These are phyloP conservation scores for Lepilemur septentrionalis DNA, from an alignment of 2,797 vertebrate genomes.

Conservation along the genomic window DNA sequence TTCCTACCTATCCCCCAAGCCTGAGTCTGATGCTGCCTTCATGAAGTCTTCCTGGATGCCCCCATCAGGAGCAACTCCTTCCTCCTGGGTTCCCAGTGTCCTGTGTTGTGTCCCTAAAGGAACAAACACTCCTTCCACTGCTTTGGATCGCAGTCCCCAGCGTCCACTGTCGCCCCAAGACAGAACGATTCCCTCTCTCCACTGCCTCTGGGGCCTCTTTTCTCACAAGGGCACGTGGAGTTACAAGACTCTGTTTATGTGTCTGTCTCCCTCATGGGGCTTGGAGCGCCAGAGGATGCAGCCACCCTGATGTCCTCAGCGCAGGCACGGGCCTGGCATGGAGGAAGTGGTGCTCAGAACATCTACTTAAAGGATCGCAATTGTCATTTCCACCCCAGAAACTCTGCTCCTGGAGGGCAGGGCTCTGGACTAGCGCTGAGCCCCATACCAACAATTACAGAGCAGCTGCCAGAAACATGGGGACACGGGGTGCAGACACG, in stretches of 20 bases:
- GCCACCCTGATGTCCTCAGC: background rate
- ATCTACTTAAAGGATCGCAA: background rate
- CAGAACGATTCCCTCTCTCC: background rate
- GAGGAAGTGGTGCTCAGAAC: background rate
- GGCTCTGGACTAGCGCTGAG: background rate
- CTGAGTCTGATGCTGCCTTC: background rate
- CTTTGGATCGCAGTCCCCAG: background rate
- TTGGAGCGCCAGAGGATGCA: background rate
- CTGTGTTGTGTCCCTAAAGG: background rate
- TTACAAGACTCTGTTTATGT: background rate
- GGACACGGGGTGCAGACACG: background rate
- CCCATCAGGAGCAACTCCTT: background rate
- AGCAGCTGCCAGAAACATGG: background rate
- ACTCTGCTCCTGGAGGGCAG: background rate
- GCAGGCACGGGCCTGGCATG: background rate
- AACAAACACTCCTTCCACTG: background rate
- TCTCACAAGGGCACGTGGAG: background rate
- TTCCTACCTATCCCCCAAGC: accelerated
- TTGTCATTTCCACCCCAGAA: no score
- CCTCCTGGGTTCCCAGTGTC: background rate
- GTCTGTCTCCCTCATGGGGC: background rate
- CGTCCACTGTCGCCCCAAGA: background rate
- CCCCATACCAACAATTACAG: no score
- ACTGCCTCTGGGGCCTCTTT: background rate
- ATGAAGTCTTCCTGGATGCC: background rate